phyloP scores from a whole-genome alignment of 2,113 vertebrate genomes.

The Lepisosteus osseus region DNA sequence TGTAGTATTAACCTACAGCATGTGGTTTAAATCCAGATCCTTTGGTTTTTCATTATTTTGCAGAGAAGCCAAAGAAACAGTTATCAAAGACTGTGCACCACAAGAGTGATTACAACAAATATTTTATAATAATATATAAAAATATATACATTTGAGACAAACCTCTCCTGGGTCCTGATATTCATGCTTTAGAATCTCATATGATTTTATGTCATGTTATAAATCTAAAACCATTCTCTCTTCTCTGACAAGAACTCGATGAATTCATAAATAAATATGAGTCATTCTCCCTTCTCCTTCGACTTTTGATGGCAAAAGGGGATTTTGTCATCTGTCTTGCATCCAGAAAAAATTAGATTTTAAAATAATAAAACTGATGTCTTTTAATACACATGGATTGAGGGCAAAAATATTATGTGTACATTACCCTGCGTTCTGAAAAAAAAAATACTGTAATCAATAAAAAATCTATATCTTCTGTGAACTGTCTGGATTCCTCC shows the following conservation, averaged over 20 bases:
- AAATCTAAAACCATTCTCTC: not conserved
- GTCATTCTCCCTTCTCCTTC: too few species aligned
- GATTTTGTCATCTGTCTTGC: too few species aligned
- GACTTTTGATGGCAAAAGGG: too few species aligned
- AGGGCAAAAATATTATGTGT: too few species aligned
- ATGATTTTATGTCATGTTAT: not conserved
- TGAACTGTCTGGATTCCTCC: too few species aligned
- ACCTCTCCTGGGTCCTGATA: not conserved
- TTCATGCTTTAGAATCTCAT: not conserved
- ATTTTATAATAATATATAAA: not conserved
- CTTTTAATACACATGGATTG: too few species aligned
- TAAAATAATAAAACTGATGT: too few species aligned
- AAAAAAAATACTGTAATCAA: too few species aligned
- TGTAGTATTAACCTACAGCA: conserved; percentile 4
- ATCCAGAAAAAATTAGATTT: too few species aligned
- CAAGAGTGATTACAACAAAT: too few species aligned
- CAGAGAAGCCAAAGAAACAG: not conserved
- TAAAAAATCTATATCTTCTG: too few species aligned
- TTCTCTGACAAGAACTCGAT: not conserved
- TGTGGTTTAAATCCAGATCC: conserved; percentile 1
- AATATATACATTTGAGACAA: not conserved
- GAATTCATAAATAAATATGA: not conserved
- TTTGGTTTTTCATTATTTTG: not conserved
- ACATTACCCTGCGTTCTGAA: too few species aligned
- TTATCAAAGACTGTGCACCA: not conserved